phyloP scores from a whole-genome alignment of 2,888 invertebrate species.

The Camponotus fellah region DNA sequence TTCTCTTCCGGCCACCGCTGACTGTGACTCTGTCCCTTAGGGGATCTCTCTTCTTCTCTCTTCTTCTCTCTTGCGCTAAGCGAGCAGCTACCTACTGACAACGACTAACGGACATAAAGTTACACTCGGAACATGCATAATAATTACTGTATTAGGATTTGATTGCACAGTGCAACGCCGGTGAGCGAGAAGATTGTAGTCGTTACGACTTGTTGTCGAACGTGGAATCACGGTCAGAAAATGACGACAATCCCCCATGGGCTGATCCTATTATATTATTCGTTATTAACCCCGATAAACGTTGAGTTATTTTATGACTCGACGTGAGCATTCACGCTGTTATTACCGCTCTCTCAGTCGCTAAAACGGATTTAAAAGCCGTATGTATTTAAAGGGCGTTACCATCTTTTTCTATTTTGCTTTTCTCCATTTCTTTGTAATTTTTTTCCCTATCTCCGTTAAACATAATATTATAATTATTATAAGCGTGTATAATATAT shows the following conservation, averaged over 20 bases:
- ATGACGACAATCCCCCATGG: constrained; percentile 32
- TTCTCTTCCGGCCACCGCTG: constrained; percentile 77
- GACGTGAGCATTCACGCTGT: background rate
- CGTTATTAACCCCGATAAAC: constrained; percentile 46
- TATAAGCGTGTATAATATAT: background rate
- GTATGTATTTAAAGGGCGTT: constrained; percentile 5
- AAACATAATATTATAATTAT: background rate
- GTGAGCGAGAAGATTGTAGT: constrained; percentile 50
- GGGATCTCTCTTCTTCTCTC: constrained; percentile 17
- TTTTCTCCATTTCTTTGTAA: background rate
- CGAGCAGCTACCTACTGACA: constrained; percentile 12
- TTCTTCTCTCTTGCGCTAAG: background rate
- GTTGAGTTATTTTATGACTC: constrained; percentile 27
- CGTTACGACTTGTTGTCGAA: constrained; percentile 44
- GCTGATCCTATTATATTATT: constrained; percentile 41
- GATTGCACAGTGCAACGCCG: constrained; percentile 62
- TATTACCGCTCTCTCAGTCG: constrained; percentile 16
- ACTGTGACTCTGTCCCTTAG: constrained; percentile 61
- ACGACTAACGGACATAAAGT: constrained; percentile 62
- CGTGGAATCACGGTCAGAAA: constrained; percentile 45
- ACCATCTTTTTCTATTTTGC: background rate
- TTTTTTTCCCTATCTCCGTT: background rate
- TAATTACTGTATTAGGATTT: constrained; percentile 65
- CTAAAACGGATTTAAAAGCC: background rate
- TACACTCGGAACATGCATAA: constrained; percentile 70